These are phyloP conservation scores for Hirudo medicinalis DNA, from an alignment of 1,140 invertebrate genomes.

Conservation along the genomic window DNA sequence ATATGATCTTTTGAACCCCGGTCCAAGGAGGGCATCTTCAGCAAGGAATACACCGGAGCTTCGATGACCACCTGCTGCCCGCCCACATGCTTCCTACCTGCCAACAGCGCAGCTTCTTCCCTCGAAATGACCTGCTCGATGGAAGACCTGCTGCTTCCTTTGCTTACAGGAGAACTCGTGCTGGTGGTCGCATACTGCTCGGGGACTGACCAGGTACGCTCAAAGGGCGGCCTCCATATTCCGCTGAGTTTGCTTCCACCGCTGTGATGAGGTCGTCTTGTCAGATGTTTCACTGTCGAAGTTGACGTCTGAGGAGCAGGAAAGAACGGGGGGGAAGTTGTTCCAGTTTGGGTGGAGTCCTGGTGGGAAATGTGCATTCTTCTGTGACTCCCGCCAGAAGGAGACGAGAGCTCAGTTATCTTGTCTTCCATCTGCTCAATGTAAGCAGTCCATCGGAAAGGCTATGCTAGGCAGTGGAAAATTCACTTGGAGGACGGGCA, in stretches of 20 bases:
- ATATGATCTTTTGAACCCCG: not conserved
- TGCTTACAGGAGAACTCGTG: constrained; percentile 12
- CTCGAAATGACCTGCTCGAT: constrained; percentile 16
- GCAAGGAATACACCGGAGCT: not conserved
- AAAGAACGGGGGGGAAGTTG: not conserved
- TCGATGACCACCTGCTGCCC: not conserved
- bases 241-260: not conserved
- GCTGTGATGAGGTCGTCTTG: constrained; percentile 2
- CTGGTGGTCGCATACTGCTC: constrained; percentile 10
- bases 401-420: no score
- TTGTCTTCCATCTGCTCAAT: no score
- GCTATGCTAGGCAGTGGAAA: no score
- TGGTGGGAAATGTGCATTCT: not conserved
- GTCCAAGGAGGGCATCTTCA: not conserved
- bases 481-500: no score
- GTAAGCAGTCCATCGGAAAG: no score
- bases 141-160: constrained; percentile 10
- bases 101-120: constrained; percentile 2
- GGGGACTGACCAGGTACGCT: constrained; percentile 17
- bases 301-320: not conserved
- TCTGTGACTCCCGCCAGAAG: no score
- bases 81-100: not conserved
- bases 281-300: not conserved
- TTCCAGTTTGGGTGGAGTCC: not conserved
- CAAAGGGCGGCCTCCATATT: constrained; percentile 14